A percentile compares a stretch with the other conserved stretches of the same genome.
These are phyloP conservation scores for Hapalemur alaotrensis DNA, from an alignment of 2,797 vertebrate species.

Conservation along the genomic window DNA sequence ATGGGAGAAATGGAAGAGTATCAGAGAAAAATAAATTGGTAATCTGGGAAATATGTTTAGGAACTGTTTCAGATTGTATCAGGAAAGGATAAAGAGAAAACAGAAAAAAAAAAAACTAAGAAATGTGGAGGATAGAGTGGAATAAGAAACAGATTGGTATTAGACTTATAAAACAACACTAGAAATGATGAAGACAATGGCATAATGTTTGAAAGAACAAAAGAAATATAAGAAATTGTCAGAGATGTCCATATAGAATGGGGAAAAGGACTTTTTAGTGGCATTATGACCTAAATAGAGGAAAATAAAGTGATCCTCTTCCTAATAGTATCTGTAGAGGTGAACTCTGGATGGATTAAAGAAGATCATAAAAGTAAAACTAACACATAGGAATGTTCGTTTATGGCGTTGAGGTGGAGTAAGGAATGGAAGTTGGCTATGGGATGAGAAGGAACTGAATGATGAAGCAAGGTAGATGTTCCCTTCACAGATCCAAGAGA, in stretches of 20 bases:
- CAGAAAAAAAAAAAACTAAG: not conserved
- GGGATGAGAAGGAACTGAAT: not conserved
- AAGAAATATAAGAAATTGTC: not conserved
- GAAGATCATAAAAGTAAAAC: not conserved
- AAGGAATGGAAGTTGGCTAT: not conserved
- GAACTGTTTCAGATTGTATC: not conserved
- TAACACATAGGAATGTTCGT: not conserved
- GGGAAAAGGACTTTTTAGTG: not conserved
- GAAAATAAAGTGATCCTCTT: not conserved
- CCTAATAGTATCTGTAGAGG: not conserved
- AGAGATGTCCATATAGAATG: not conserved
- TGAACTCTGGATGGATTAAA: not conserved
- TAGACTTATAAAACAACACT: not conserved
- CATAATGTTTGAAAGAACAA: not conserved
- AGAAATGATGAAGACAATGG: not conserved
- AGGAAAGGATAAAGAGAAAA: not conserved
- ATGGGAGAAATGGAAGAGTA: not conserved
- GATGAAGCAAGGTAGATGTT: not conserved
- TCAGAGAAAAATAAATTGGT: constrained; percentile 1
- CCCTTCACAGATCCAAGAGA: not conserved
- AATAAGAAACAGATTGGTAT: not conserved
- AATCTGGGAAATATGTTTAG: not conserved
- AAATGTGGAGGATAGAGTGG: not conserved
- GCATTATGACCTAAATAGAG: not conserved
- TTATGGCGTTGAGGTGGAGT: not conserved